These are phyloP conservation scores for Acropora yongei DNA, from an alignment of 64 coral and sea anemone genomes.

Conservation along the genomic window DNA sequence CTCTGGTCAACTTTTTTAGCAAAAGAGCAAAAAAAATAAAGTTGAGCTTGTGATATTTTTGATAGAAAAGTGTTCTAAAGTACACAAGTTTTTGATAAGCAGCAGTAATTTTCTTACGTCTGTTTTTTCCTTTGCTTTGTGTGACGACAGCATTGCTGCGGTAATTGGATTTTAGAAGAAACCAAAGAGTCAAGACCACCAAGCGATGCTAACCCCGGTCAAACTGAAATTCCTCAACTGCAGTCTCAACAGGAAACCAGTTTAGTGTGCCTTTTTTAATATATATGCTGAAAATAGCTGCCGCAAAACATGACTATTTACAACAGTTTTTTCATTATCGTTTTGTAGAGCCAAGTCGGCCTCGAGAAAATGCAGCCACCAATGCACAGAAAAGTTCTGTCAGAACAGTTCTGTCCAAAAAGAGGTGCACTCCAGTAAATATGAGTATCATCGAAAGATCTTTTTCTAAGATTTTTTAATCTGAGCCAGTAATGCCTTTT, in stretches of 20 bases:
- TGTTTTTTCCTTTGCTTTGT: conserved; percentile 1
- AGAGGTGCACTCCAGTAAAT: conserved; percentile 11
- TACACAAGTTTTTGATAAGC: not conserved
- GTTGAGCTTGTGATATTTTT: not conserved
- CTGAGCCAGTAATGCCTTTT: too few relatives aligned
- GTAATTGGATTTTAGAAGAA: conserved; percentile 30
- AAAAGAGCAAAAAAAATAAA: not conserved
- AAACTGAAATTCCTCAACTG: conserved; percentile 2
- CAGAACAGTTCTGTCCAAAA: not conserved
- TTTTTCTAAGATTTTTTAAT: not conserved
- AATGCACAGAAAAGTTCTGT: not conserved
- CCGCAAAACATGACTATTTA: not conserved
- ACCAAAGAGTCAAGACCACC: conserved; percentile 17
- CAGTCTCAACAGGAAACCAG: conserved; percentile 24
- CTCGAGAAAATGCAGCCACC: conserved; percentile 6
- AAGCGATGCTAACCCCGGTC: conserved; percentile 4
- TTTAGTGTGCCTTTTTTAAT: conserved; percentile 6
- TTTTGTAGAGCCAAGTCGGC: not conserved
- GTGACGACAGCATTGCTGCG: not conserved
- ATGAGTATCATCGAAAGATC: not conserved
- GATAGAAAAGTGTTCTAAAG: not conserved
- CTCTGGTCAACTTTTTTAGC: not conserved
- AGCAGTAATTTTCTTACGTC: not conserved
- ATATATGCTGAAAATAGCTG: conserved; percentile 17
- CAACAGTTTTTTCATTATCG: not conserved